Conservation (phyloP, 1,140 invertebrate species). For the Drosophila littoralis region DNA sequence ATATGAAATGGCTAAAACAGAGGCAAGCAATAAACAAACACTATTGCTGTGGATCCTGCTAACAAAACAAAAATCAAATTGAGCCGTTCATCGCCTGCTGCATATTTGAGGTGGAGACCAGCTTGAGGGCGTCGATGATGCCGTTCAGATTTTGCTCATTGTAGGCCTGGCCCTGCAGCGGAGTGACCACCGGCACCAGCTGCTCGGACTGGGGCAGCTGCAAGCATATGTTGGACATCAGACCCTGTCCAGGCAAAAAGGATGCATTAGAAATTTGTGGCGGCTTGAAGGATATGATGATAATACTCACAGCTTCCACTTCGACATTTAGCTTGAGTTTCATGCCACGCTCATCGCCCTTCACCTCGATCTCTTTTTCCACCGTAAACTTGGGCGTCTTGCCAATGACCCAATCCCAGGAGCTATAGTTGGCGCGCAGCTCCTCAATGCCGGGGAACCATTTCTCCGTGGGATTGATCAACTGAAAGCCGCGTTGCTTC, state of each 20-base stretch:
- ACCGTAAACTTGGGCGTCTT: constrained; percentile 94
- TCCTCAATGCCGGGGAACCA: constrained; percentile 92
- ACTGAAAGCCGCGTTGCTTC: constrained; percentile 91
- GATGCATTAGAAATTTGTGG: neutral
- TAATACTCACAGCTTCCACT: constrained; percentile 72
- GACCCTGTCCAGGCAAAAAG: constrained; percentile 51
- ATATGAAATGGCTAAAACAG: constrained; percentile 27
- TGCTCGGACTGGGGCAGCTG: constrained; percentile 72
- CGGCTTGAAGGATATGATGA: neutral
- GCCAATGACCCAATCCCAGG: constrained; percentile 96
- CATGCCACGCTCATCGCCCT: constrained; percentile 67
- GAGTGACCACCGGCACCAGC: constrained; percentile 76
- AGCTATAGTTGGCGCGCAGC: constrained; percentile 88
- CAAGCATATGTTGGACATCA: constrained; percentile 73
- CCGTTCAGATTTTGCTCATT: constrained; percentile 78
- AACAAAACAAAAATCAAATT: constrained; percentile 57
- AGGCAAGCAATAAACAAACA: no score
- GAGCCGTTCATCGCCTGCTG: constrained; percentile 81
- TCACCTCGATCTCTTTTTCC: constrained; percentile 77
- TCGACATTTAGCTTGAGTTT: constrained; percentile 72
- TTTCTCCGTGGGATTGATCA: constrained; percentile 93
- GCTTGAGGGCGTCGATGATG: constrained; percentile 73
- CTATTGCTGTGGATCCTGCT: constrained; percentile 2
- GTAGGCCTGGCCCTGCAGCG: constrained; percentile 69
- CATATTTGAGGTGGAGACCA: constrained; percentile 77